Evolutionary conservation across 1,140 invertebrate genomes (phyloP), one percentile per base, ranked within the genome.

Genomic region (Oscheius sp.): DNA sequence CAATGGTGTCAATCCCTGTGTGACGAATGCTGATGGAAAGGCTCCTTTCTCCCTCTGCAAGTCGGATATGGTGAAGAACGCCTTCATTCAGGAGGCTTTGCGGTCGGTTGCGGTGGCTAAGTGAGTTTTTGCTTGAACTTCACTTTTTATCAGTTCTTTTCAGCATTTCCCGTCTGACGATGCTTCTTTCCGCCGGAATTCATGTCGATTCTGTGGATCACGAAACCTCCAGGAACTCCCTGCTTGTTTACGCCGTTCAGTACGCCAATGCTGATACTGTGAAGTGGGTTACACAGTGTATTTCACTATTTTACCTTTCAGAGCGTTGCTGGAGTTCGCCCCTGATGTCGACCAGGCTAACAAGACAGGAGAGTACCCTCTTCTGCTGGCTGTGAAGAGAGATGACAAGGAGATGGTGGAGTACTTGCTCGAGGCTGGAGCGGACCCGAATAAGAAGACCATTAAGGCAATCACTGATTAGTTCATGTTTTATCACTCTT

Each of bases 211-310:
- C 74, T 13, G 20, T 75, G 15, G 74, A 75, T 61, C 75, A 71
- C 23, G 49, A 55, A 23, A 15, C 28, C 1, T 71, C 75, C 29
- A 42, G 38, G 15, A 75, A 77, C 23, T 76, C 75, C 3, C 26
- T 66, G 2, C 52, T 77, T 3, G 68, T 69, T 65, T 77, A 59
- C 49, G 75, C 75, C 26, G 63, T 52, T 18, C 32, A 23, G 29
- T 77, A 70, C 45, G 38, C 58, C 3, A 52, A 23, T 15, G 75
- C 73, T 61, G 73, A 77, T 13, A 42, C 76, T 71, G 74, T 77
- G 31, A 76, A 38, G 63, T 65, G 26, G 34, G 59, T 13, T 63
- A 18, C 4, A n/a, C 29, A 32, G 3, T 4, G 7, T 3, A 10
- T 32, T 3, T 31, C 29, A n/a, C 34, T 36, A 4, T 29, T 10